Evolutionary conservation across 2,797 vertebrate genomes (phyloP).

Genomic region (Salmo trutta): DNA sequence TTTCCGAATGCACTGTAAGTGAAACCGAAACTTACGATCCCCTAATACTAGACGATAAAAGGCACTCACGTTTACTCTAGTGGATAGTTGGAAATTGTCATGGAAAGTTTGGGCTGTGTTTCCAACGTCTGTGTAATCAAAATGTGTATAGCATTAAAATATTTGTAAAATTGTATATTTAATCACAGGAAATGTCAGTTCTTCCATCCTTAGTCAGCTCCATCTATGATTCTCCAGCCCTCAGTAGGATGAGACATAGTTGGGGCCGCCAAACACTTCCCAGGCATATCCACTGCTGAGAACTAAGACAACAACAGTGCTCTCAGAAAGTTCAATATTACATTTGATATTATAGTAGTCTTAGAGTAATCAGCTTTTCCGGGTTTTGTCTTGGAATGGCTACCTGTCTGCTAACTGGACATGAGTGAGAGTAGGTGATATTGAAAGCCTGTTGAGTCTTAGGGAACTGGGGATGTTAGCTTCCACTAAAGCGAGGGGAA

Average conservation of each 20-base stretch:
- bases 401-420: conserved; percentile 70
- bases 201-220: background rate
- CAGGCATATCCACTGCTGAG: background rate
- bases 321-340: conserved; percentile 7
- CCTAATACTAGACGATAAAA: too few relatives aligned
- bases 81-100: too few relatives aligned
- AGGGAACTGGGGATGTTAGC: background rate
- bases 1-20: too few relatives aligned
- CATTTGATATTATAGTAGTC: conserved; percentile 57
- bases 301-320: background rate
- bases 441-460: conserved; percentile 47
- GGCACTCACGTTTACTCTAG: too few relatives aligned
- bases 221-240: too few relatives aligned
- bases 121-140: too few relatives aligned
- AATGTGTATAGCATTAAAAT: too few relatives aligned
- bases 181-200: background rate
- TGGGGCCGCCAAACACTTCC: background rate
- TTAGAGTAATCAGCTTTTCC: conserved; percentile 68
- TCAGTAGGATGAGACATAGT: background rate
- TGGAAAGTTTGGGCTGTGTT: background rate
- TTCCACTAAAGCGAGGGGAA: conserved; percentile 37
- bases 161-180: background rate
- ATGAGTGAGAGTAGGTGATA: conserved; percentile 67
- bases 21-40: too few relatives aligned
- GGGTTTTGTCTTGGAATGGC: conserved; percentile 64